Base-by-base conservation (phyloP, 2,113 vertebrate genomes). In the Apteryx owenii region DNA sequence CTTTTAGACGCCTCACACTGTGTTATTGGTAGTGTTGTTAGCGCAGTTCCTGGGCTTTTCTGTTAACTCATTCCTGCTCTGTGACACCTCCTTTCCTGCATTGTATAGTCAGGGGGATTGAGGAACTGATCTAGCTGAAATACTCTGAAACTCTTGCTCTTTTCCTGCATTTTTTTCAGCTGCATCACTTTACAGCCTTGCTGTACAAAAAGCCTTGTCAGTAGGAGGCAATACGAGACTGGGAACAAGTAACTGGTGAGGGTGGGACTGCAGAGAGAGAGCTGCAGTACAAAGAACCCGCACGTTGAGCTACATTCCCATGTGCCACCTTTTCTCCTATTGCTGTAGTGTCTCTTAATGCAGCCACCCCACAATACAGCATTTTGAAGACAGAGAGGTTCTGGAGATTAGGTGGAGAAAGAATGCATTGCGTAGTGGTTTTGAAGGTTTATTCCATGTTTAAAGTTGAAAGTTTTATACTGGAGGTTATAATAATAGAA, bases 181-280 rank as follows among this genome's bases (percentile, higher is more conserved):
- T 69, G 84, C 15, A 22, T 81, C 33, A 0, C 16, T 38, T 81
- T 68, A 13, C 31, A 54, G 56, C 61, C 17, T 42, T 40, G 3
- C n/a, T 56, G 28, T 75, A 25, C 46, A 71, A 40, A 23, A 68
- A 25, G 9, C 10, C 3, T 17, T 2, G 17, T 89, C 86, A 54
- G 81, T 51, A 90, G 87, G 89, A 96, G 94, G 84, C 89, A 69
- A 20, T 56, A 7, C 15, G 69, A 69, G 87, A 76, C 78, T 33
- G 58, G 62, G 33, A 82, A 29, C 31, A 40, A 36, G 7, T 2
- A 23, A 9, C n/a, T 40, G 83, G 28, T 6, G 64, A 26, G 26
- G 48, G 46, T 1, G 0, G 7, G 51, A 58, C 53, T 73, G 16
- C 3, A 3, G 13, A 21, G n/a, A 9, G 54, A 9, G 19, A 44